Conservation (phyloP, 2,113 vertebrate genomes). For the Lagenorhynchus albirostris region DNA sequence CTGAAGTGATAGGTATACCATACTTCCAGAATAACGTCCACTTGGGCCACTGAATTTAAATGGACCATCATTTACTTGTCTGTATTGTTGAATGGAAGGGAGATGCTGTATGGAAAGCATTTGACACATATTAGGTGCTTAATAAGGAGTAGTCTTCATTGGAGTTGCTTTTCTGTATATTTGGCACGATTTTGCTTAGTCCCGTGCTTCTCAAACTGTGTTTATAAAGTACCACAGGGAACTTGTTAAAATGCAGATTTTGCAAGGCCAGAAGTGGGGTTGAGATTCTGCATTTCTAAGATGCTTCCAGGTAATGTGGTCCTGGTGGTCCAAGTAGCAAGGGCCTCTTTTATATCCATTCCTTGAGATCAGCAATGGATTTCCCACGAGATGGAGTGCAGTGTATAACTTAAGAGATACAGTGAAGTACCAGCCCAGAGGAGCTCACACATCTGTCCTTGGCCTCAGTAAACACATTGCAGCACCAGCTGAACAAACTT, state of each 20-base stretch:
- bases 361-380: background rate
- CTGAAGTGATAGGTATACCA: background rate
- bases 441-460: background rate
- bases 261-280: background rate
- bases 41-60: background rate
- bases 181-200: background rate
- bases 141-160: background rate
- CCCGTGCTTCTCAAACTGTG: background rate
- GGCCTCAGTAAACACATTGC: background rate
- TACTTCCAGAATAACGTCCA: background rate
- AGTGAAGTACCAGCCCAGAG: background rate
- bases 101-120: background rate
- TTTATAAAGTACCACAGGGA: background rate
- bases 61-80: background rate
- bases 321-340: background rate
- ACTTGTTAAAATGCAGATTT: background rate
- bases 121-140: background rate
- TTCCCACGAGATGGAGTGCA: background rate
- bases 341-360: fast-evolving
- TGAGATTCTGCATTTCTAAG: background rate
- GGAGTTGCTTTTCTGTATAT: background rate
- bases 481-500: background rate
- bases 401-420: background rate
- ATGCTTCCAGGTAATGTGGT: background rate
- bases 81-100: background rate